phyloP scores from a whole-genome alignment of 2,113 vertebrate genomes.

The Brienomyrus longianalis region DNA sequence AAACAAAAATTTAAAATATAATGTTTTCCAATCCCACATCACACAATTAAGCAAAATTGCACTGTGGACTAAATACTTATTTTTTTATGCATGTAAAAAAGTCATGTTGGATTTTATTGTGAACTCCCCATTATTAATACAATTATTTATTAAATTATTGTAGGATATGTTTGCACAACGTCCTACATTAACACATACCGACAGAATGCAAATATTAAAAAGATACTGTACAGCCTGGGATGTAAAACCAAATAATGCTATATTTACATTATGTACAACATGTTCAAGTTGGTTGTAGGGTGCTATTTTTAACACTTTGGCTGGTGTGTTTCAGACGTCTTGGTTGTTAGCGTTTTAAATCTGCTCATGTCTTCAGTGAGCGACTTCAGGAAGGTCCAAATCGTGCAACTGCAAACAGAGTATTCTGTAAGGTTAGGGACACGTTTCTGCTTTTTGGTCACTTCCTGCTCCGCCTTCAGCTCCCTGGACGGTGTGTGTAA shows the following conservation, averaged over 20 bases:
- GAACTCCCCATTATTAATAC: neutral
- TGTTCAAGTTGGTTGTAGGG: neutral
- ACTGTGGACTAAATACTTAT: neutral
- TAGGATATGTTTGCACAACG: constrained; percentile 7
- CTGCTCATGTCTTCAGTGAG: neutral
- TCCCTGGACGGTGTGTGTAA: neutral
- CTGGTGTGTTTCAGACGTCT: constrained; percentile 11
- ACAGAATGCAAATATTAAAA: constrained; percentile 25
- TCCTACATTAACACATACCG: neutral
- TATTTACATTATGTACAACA: constrained; percentile 33
- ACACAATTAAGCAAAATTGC: neutral
- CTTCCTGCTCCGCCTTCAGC: neutral
- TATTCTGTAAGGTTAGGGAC: too few relatives aligned
- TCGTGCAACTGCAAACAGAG: too few relatives aligned
- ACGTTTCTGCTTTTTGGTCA: neutral
- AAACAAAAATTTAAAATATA: neutral
- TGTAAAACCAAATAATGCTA: constrained; percentile 7
- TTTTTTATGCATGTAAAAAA: neutral
- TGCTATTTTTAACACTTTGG: neutral
- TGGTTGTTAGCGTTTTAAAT: neutral
- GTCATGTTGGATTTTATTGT: neutral
- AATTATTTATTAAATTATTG: neutral
- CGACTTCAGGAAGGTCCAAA: neutral
- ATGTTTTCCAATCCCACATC: neutral
- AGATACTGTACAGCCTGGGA: constrained; percentile 38